Base-by-base conservation (phyloP, 23 tunicate species). In the Halocynthia roretzi region DNA sequence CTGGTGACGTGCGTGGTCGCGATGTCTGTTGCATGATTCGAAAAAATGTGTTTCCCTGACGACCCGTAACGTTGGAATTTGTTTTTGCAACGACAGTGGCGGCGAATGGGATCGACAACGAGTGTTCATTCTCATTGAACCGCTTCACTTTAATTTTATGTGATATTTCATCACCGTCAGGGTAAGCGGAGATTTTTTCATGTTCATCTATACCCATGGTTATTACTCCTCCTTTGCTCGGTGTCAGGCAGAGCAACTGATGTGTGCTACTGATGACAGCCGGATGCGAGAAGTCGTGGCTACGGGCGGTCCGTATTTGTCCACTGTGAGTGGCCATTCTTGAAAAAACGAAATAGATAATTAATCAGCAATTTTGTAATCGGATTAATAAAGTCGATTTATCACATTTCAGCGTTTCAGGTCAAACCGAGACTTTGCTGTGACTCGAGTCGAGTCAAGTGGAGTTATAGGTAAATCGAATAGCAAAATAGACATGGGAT, bases 261-360 rank as follows among this genome's bases (percentile, higher is more conserved):
- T 73, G 83, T 18, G 87, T 79, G 80, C 81, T 82, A 67, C 84
- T 83, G 31, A 88, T 68, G 50, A 88, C 81, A 8, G 95, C 50
- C 5, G 95, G 95, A 23, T 83, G 81, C 52, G 76, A 63, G 75
- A 77, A 75, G 31, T 73, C 76, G 68, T 79, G 76, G 6, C 83
- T 68, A 11, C 95, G 87, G 61, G 79, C 62, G 56, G 78, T 74
- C 14, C 78, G 78, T 54, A 74, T 6, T 18, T 54, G 56, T 18
- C 78, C 78, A 50, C 56, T 74, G 56, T 74, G 78, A 0, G 56
- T 54, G 10, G 78, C 2, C 15, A 64, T 14, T 54, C 78, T 74
- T 22, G 22, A 74, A n/a, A n/a, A 31, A 31, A 31, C 44, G 44
- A 31, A 31, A 31, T 4, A 31, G 44, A 31, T 31, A 1, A 31